Evolutionary conservation across 2,888 invertebrate species (phyloP).

Genomic region (Baronia brevicornis): DNA sequence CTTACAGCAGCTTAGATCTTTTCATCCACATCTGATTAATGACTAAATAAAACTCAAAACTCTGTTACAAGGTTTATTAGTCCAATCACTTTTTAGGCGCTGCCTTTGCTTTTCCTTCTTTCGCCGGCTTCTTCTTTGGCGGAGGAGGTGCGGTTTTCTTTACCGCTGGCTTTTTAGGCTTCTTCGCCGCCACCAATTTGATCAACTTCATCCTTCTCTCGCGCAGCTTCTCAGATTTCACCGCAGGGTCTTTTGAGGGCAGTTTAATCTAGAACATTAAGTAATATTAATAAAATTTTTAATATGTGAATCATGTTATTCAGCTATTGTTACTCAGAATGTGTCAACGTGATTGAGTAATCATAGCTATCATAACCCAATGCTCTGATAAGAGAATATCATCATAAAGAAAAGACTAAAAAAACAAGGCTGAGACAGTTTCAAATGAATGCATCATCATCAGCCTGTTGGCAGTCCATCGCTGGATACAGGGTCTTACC

Average conservation of each 20-base stretch:
- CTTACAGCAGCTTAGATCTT: too few relatives aligned
- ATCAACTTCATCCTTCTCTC: conserved; percentile 67
- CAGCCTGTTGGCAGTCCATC: too few relatives aligned
- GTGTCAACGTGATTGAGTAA: conserved; percentile 68
- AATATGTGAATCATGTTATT: neutral
- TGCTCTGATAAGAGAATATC: conserved; percentile 67
- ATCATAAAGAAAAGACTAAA: conserved; percentile 36
- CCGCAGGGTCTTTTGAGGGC: conserved; percentile 56
- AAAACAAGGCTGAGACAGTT: too few relatives aligned
- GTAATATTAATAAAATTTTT: neutral
- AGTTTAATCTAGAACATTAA: conserved; percentile 58
- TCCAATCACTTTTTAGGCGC: conserved; percentile 41
- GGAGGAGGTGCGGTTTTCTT: conserved; percentile 65
- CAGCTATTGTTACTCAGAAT: conserved; percentile 33
- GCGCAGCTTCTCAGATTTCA: conserved; percentile 66
- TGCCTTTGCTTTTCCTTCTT: conserved; percentile 31
- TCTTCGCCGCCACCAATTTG: conserved; percentile 67
- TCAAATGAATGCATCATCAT: too few relatives aligned
- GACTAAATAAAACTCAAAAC: conserved; percentile 14
- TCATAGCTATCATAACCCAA: conserved; percentile 70
- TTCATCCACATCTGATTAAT: too few relatives aligned
- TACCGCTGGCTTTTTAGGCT: conserved; percentile 67
- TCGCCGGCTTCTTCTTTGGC: conserved; percentile 47
- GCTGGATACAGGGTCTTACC: too few relatives aligned
- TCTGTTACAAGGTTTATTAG: conserved; percentile 24